Base-by-base conservation (phyloP, 2,797 vertebrate species). In the Aselliscus stoliczkanus region DNA sequence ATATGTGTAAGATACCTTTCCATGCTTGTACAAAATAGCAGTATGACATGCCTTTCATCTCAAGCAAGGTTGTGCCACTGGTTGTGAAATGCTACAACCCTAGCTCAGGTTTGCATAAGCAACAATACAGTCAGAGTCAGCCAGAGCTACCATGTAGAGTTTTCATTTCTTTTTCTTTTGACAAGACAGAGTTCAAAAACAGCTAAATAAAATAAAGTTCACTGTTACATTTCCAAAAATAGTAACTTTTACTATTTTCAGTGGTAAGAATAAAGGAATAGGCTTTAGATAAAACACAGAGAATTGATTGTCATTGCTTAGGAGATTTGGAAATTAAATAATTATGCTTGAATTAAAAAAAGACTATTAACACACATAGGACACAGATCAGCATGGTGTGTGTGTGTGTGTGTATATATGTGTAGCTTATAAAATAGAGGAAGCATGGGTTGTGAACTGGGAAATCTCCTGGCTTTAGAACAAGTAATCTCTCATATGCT, bases 251-350 rank as follows among this genome's bases (percentile, higher is more conserved):
- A 80, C 31, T 52, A 23, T 69, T 84, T 90, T 79, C 42, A 52
- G n/a, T 56, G 67, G 12, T 60, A 80, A 86, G 31, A 88, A 75
- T 69, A 58, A 64, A 54, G 75, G 44, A 64, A 5, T 84, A 60
- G 37, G 15, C 7, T 80, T 88, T 54, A 88, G 65, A 56, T n/a
- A 77, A 86, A 92, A 58, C 10, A n/a, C 77, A 17, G n/a, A 80
- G 60, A 81, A 90, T 47, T 58, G 60, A 81, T 82, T 92, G 27
- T 42, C 39, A 84, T 27, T 90, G 92, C 11, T 92, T 64, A 64
- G 54, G 69, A 87, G 47, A 82, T 83, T 76, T 37, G 34, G 70
- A 96, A 95, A 92, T 39, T 65, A 67, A 94, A 80, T 70, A 86
- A 93, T 64, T 88, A 84, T 17, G 20, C 34, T 80, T 83, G 31